A percentile compares a stretch with the other conserved stretches of the same genome.
Evolutionary conservation across 23 tunicate genomes (phyloP).

Genomic region (Trididemnum nubilum): DNA sequence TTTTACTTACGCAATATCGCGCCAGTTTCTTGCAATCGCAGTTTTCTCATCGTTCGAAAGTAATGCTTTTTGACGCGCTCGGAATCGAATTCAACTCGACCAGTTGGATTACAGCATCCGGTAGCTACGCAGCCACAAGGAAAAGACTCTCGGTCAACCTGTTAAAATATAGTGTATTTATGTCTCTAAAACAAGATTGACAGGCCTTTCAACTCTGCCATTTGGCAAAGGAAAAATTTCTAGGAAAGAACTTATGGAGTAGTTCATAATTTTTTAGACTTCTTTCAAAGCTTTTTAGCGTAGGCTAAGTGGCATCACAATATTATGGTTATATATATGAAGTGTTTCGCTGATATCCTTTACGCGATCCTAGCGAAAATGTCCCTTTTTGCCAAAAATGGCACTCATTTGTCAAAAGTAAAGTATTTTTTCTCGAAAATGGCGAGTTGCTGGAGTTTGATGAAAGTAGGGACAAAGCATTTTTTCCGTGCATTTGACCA

Average conservation of each 20-base stretch:
- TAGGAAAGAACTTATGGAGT: background rate
- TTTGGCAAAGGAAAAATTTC: background rate
- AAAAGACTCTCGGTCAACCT: conserved; percentile 96
- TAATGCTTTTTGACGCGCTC: conserved; percentile 81
- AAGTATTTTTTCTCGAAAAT: no score
- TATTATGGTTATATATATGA: no score
- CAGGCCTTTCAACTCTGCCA: no score
- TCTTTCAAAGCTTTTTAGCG: background rate
- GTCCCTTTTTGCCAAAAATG: no score
- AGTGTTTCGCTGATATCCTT: no score
- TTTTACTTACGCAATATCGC: background rate
- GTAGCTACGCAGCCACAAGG: conserved; percentile 87
- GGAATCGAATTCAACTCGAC: conserved; percentile 81
- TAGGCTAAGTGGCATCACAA: no score
- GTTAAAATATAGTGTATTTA: background rate
- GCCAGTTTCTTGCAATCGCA: conserved; percentile 48
- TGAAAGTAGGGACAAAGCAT: no score
- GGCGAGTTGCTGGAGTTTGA: no score
- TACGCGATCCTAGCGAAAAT: no score
- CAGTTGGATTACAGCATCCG: conserved; percentile 68
- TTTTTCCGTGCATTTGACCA: no score
- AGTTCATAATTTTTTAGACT: background rate
- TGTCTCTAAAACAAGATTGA: no score
- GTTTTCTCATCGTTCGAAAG: conserved; percentile 51
- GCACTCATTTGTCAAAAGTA: no score